Evolutionary conservation across 2,797 vertebrate genomes (phyloP).

Genomic region (Sebastes trivittatus): DNA sequence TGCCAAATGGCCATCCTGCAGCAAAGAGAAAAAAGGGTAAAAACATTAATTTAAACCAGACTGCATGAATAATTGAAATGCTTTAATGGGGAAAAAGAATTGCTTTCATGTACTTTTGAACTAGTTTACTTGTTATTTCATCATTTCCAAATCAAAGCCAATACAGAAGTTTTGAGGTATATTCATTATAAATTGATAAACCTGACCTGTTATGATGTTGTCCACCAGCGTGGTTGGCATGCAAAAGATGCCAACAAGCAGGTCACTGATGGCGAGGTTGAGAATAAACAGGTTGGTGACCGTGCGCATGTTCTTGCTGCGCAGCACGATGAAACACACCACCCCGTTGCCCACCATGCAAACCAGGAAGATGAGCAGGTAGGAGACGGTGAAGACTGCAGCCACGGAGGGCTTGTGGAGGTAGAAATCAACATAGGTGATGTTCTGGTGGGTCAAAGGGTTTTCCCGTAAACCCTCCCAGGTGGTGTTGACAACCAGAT

Average conservation of each 20-base stretch:
- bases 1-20: constrained; percentile 95
- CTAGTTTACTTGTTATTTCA: background rate
- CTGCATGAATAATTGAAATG: background rate
- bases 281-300: constrained; percentile 95
- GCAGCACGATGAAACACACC: constrained; percentile 88
- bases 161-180: background rate
- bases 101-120: background rate
- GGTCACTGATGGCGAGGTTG: constrained; percentile 93
- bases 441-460: constrained; percentile 64
- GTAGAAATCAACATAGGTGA: constrained; percentile 91
- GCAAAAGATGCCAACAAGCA: constrained; percentile 94
- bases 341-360: constrained; percentile 91
- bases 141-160: background rate
- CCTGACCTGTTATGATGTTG: constrained; percentile 92
- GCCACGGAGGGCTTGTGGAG: constrained; percentile 88
- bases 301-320: constrained; percentile 88
- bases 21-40: background rate
- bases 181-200: background rate
- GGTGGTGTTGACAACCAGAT: constrained; percentile 66
- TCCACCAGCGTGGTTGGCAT: constrained; percentile 95
- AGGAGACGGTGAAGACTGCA: constrained; percentile 87
- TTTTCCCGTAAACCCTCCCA: constrained; percentile 15
- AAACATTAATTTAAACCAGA: background rate
- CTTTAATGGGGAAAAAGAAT: background rate
- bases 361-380: constrained; percentile 92